Conservation (phyloP, 2,797 vertebrate species). For the Falco berigora region DNA sequence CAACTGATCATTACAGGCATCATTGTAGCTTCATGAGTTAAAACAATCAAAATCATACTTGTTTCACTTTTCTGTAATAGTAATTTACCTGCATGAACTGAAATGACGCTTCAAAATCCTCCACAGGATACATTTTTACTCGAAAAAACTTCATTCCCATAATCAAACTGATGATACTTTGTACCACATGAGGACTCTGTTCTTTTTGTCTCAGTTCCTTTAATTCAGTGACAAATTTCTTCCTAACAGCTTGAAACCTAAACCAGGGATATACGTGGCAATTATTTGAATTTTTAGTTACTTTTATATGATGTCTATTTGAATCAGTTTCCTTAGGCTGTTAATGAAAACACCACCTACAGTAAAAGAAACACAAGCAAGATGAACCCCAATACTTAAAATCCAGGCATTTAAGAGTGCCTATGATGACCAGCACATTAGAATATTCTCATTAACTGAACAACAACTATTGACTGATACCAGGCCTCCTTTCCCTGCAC, state of each 20-base stretch:
- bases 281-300: not conserved
- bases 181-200: slow-evolving; percentile 93
- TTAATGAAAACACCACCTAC: not conserved
- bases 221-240: slow-evolving; percentile 98
- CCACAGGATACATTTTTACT: slow-evolving; percentile 99
- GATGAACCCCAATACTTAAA: not conserved
- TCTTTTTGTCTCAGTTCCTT: slow-evolving; percentile 96
- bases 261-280: not conserved
- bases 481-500: not conserved
- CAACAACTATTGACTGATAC: not conserved
- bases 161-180: slow-evolving; percentile 97
- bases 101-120: slow-evolving; percentile 99
- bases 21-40: not conserved
- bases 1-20: not conserved
- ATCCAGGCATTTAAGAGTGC: not conserved
- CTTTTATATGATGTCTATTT: not conserved
- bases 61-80: not conserved
- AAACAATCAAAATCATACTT: not conserved
- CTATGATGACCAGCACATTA: not conserved
- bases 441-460: not conserved
- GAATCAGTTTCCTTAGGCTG: not conserved
- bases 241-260: slow-evolving; percentile 98
- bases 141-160: slow-evolving; percentile 99
- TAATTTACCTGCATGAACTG: slow-evolving; percentile 96
- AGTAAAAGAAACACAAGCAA: not conserved